Conservation (phyloP, 1,140 invertebrate genomes). For the fruit fly (Drosophila melanogaster) region DNA sequence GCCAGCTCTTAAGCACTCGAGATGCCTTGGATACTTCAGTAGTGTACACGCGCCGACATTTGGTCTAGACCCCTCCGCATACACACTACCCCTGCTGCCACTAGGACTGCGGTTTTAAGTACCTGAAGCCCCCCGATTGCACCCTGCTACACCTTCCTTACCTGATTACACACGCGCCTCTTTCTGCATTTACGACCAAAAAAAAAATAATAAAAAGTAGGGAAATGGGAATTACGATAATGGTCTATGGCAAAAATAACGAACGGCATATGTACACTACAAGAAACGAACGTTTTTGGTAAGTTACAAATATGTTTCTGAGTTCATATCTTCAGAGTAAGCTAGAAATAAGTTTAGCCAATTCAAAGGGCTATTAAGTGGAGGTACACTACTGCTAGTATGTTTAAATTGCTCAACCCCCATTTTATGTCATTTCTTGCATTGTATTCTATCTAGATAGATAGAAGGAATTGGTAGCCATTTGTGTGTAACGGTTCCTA, state of each 20-base stretch:
- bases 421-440: neutral
- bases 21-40: constrained; percentile 63
- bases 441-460: constrained; percentile 28
- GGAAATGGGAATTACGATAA: constrained; percentile 64
- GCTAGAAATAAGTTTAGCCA: no score
- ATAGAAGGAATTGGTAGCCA: constrained; percentile 28
- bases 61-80: constrained; percentile 40
- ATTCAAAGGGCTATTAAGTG: no score
- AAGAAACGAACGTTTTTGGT: neutral
- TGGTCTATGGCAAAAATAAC: constrained; percentile 59
- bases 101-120: constrained; percentile 12
- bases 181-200: constrained; percentile 58
- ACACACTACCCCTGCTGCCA: neutral
- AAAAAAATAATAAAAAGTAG: constrained; percentile 58
- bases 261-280: constrained; percentile 20
- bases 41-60: constrained; percentile 70
- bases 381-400: no score
- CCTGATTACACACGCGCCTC: constrained; percentile 50
- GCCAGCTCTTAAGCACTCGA: constrained; percentile 60
- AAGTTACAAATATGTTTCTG: no score
- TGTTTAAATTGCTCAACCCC: no score
- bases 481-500: constrained; percentile 15
- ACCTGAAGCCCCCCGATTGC: neutral
- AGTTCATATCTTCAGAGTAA: no score
- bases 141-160: constrained; percentile 5